Conservation (phyloP, 2,888 invertebrate species). For the Globia sparganii region DNA sequence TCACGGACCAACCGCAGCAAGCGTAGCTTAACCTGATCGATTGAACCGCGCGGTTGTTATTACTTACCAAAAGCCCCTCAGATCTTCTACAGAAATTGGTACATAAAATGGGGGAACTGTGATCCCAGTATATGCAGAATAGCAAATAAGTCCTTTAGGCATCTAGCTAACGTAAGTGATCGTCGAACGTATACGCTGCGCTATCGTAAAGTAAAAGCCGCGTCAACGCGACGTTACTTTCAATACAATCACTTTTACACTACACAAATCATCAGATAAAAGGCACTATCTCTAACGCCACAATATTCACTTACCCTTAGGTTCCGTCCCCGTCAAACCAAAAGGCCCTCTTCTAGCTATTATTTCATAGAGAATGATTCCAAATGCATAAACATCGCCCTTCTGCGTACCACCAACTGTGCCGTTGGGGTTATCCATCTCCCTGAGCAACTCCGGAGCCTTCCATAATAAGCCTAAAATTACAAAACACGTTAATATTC, state of each 20-base stretch:
- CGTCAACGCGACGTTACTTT: background rate
- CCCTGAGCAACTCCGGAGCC: slow-evolving; percentile 97
- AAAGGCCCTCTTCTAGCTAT: slow-evolving; percentile 97
- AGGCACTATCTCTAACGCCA: too few species aligned
- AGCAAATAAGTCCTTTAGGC: background rate
- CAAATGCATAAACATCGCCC: slow-evolving; percentile 99
- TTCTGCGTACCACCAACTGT: slow-evolving; percentile 94
- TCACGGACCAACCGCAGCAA: background rate
- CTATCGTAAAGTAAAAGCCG: background rate
- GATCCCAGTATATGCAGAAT: too few species aligned
- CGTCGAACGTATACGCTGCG: background rate
- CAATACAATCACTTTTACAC: background rate
- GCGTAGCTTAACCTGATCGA: background rate
- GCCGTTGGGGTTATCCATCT: slow-evolving; percentile 91
- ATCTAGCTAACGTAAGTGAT: too few species aligned
- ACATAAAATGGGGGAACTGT: background rate
- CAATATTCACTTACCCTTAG: slow-evolving; percentile 92
- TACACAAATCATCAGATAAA: background rate
- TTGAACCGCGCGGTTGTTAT: background rate
- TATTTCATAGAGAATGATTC: slow-evolving; percentile 98
- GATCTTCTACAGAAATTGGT: background rate
- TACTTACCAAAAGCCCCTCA: background rate
- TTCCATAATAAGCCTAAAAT: slow-evolving; percentile 96
- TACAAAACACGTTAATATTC: background rate
- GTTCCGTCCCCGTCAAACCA: slow-evolving; percentile 94